phyloP scores from a whole-genome alignment of 30 jellyfish, hydroid and myxozoan species.

The Catostylus mosaicus region DNA sequence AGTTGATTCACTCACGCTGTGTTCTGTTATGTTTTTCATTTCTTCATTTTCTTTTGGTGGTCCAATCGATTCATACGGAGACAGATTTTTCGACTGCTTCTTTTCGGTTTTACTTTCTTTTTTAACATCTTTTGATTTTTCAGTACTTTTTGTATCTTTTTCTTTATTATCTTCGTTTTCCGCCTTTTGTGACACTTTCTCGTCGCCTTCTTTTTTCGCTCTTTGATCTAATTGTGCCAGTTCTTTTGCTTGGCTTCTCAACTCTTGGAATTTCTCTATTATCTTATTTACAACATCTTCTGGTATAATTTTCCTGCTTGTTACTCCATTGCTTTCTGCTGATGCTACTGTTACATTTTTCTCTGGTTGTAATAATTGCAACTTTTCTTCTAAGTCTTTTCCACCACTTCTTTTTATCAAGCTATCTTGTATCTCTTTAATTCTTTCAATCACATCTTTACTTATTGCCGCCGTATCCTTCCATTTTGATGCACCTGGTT shows the following conservation, averaged over 20 bases:
- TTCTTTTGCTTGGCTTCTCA: slow-evolving; percentile 85
- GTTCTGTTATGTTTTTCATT: slow-evolving; percentile 73
- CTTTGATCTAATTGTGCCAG: slow-evolving; percentile 32
- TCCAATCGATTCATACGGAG: slow-evolving; percentile 95
- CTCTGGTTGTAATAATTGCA: slow-evolving; percentile 79
- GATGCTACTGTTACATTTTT: slow-evolving; percentile 51
- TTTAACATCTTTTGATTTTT: slow-evolving; percentile 23
- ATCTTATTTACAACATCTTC: slow-evolving; percentile 99
- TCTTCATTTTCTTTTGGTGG: slow-evolving; percentile 97
- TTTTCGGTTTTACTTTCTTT: not conserved
- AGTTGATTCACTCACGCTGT: slow-evolving; percentile 12
- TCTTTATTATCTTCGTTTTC: not conserved
- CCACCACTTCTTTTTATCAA: slow-evolving; percentile 81
- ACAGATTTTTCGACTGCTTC: slow-evolving; percentile 5
- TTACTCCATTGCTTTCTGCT: slow-evolving; percentile 17
- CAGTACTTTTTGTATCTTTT: not conserved
- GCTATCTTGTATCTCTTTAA: slow-evolving; percentile 92
- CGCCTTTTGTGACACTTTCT: not conserved
- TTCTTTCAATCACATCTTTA: slow-evolving; percentile 87
- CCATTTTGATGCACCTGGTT: slow-evolving; percentile 44
- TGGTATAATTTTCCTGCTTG: slow-evolving; percentile 89
- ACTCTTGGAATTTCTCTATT: slow-evolving; percentile 87
- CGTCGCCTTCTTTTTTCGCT: slow-evolving; percentile 2
- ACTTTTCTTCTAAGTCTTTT: slow-evolving; percentile 70
- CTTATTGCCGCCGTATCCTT: slow-evolving; percentile 70